Base-by-base conservation (phyloP, 2,113 vertebrate genomes). In the Furnarius figulus region DNA sequence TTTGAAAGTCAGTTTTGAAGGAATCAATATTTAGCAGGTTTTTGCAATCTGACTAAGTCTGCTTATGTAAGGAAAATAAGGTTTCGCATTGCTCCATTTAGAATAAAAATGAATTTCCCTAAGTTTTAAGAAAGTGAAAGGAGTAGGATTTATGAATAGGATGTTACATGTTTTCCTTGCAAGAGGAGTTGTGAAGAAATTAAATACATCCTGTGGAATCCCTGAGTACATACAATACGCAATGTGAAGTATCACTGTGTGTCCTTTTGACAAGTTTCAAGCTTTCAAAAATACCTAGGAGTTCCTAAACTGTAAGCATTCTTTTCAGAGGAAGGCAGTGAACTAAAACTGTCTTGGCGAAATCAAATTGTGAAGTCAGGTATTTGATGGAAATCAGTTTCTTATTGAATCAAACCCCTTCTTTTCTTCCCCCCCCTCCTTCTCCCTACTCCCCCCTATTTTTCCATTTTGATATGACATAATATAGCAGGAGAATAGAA, bases 381-480 rank as follows among this genome's bases (percentile, higher is more conserved):
- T 42, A 55, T 78, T 82, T 75, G 15, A 75, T 35, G 39, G 40
- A 68, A 83, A 9, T 39, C 27, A 40, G 40, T 27, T 85, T 93
- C 37, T 70, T 81, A 40, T 7, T 65, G 25, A 87, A 58, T 70
- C 52, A 24, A 77, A 37, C 33, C 9, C 20, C 8, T 25, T 50
- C 0, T 44, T 15, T 52, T 37, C 11, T 15, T 44, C 8, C 12
- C 2, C 19, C 5, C 25, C 31, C 0, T 1, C 17, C 15, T 31
- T 21, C 30, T 19, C 28, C 52, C 30, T 40, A 40, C 11, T 27
- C 27, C 28, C 28, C 14, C 15, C 52, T 3, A 25, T 73, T 65
- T 24, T 78, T 71, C 33, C 1, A 17, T 83, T 90, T 90, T 83
- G 35, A 22, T 90, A 6, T 61, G 49, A 35, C 22, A 23, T 40